Percentiles rank a stretch among this genome's conserved stretches.
Conservation (phyloP, 2,797 vertebrate genomes). For the Xenopus petersii region DNA sequence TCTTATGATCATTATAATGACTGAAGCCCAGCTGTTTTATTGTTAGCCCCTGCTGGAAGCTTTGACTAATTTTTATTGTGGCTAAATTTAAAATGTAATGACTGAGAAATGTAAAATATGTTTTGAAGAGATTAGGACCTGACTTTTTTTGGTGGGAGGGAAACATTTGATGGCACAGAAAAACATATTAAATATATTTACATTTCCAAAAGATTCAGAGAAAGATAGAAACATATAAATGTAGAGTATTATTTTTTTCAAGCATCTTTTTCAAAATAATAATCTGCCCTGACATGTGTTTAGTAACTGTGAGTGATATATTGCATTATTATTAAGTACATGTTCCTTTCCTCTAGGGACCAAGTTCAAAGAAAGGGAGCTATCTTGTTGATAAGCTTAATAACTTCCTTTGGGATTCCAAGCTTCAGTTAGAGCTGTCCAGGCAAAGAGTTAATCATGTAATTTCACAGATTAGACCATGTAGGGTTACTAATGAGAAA, state of each 20-base stretch:
- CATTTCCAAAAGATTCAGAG: too few relatives aligned
- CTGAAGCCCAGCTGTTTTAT: too few relatives aligned
- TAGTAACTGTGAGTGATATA: conserved; percentile 74
- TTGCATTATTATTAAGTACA: conserved; percentile 70
- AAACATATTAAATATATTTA: too few relatives aligned
- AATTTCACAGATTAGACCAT: conserved; percentile 79
- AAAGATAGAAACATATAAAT: conserved; percentile 46
- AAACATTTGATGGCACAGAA: too few relatives aligned
- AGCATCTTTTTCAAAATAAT: conserved; percentile 69
- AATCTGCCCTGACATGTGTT: conserved; percentile 69
- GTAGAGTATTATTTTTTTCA: conserved; percentile 61
- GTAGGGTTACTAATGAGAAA: conserved; percentile 94
- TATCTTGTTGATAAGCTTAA: conserved; percentile 76
- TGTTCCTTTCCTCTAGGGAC: conserved; percentile 69
- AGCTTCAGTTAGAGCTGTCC: conserved; percentile 62
- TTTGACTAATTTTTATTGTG: too few relatives aligned
- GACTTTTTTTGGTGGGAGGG: too few relatives aligned
- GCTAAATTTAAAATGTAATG: too few relatives aligned
- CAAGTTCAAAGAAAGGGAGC: conserved; percentile 71
- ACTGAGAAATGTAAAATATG: too few relatives aligned
- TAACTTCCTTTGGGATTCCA: conserved; percentile 78
- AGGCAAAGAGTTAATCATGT: conserved; percentile 77
- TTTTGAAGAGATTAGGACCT: too few relatives aligned
- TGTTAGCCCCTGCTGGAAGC: too few relatives aligned
- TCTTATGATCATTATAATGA: too few relatives aligned